Evolutionary conservation across 1,140 invertebrate species (phyloP).

Genomic region (Scaptomyza montana): DNA sequence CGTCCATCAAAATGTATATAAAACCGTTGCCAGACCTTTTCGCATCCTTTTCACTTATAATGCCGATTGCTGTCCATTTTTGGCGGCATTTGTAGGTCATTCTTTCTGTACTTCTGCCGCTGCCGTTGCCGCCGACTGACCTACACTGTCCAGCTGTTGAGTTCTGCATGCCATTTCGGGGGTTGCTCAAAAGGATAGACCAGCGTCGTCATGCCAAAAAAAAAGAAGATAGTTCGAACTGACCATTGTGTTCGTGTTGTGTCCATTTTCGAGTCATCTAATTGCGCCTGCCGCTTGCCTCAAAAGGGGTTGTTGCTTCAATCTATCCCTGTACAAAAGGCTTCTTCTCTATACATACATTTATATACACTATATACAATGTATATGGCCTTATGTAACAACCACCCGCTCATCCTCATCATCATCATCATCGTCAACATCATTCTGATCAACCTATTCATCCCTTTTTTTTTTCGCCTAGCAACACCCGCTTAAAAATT

Average conservation of each 20-base stretch:
- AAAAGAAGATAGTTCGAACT: conserved; percentile 54
- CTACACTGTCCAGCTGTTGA: conserved; percentile 56
- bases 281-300: conserved; percentile 36
- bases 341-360: conserved; percentile 1
- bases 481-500: conserved; percentile 45
- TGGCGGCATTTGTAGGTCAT: conserved; percentile 65
- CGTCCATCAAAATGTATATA: conserved; percentile 42
- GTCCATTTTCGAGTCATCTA: conserved; percentile 55
- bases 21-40: background rate
- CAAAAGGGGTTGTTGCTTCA: conserved; percentile 65
- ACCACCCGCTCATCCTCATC: conserved; percentile 35
- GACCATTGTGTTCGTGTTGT: conserved; percentile 47
- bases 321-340: conserved; percentile 6
- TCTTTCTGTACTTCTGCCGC: background rate
- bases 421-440: conserved; percentile 1
- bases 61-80: conserved; percentile 44
- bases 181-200: conserved; percentile 44
- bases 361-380: conserved; percentile 7
- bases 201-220: conserved; percentile 66
- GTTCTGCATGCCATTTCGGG: conserved; percentile 49
- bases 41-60: conserved; percentile 34
- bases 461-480: conserved; percentile 9
- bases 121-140: conserved; percentile 29
- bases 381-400: conserved; percentile 30
- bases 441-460: background rate